Base-by-base conservation (phyloP, 2,797 vertebrate species). In the Pterois miles region DNA sequence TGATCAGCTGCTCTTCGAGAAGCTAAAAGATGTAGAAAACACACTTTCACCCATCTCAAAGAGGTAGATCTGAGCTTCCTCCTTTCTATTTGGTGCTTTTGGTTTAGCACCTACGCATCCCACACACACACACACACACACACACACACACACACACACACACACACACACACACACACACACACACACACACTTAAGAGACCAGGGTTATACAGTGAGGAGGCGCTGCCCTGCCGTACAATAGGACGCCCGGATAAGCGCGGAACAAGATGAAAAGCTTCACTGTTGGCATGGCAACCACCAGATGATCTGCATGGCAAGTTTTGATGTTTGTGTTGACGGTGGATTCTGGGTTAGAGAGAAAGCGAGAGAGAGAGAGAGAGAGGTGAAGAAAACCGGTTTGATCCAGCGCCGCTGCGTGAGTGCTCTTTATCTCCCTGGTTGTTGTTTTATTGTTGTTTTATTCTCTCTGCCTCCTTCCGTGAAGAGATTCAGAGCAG, bases 261-360 rank as follows among this genome's bases (percentile, higher is more conserved):
- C 60, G 22, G 70, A 72, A 36, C 9, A 25, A 81, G 81, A 91
- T 92, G 79, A 90, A 50, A 89, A 84, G 90, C 89, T 84, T 90
- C 66, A 25, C 75, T 36, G 93, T 93, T 84, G 90, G 66, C 91
- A 90, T 91, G 89, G 88, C 81, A 91, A 93, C 93, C 83, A 48
- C 40, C 68, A 8, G 12, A 71, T 81, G 81, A 90, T 82, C 65
- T 83, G 73, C 82, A 74, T 31, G 14, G 74, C 8, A 27, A 75
- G 74, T 78, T 77, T 81, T 80, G 86, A 88, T 86, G 86, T 84
- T 86, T 89, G 64, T 75, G 76, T 70, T 65, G 81, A 86, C 6
- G 62, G 71, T 66, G 63, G 82, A 85, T 88, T 88, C 77, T 82
- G 68, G 67, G 82, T 76, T 74, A 46, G 36, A 76, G 46, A 71